Conservation (phyloP, 2,888 invertebrate genomes). For the Dorcus parallelipipedus region DNA sequence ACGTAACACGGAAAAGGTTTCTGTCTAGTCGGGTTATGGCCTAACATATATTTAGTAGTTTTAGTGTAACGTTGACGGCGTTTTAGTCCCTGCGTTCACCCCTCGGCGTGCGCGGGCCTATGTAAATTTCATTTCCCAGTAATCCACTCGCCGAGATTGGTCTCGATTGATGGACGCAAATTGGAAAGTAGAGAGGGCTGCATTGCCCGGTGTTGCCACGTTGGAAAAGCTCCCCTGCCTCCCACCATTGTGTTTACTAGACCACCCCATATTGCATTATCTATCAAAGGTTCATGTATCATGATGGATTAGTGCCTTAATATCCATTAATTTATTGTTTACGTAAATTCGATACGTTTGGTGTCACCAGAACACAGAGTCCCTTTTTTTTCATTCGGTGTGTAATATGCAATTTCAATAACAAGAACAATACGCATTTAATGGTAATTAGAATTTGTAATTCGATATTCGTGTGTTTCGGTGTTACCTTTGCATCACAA, state of each 20-base stretch:
- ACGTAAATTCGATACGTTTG: conserved; percentile 10
- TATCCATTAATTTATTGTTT: conserved; percentile 34
- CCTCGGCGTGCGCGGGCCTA: conserved; percentile 49
- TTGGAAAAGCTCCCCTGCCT: conserved; percentile 25
- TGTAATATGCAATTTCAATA: too few relatives aligned
- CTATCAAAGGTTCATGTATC: conserved; percentile 37
- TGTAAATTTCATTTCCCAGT: conserved; percentile 68
- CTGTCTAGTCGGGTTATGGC: background rate
- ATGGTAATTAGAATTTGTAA: too few relatives aligned
- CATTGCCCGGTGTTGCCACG: conserved; percentile 34
- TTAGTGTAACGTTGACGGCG: background rate
- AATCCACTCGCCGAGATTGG: conserved; percentile 69
- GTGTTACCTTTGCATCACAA: too few relatives aligned
- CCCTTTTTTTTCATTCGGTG: too few relatives aligned
- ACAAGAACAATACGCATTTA: too few relatives aligned
- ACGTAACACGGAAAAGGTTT: conserved; percentile 1
- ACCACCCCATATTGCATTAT: conserved; percentile 36
- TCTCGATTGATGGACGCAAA: conserved; percentile 69
- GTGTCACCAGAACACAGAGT: background rate
- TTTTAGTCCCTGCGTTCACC: conserved; percentile 1
- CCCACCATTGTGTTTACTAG: conserved; percentile 30
- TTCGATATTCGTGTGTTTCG: too few relatives aligned
- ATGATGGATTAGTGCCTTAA: conserved; percentile 34
- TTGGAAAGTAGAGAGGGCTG: conserved; percentile 56
- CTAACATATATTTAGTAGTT: background rate